These are phyloP conservation scores for Solenodon paradoxus DNA, from an alignment of 2,113 vertebrate species.

Conservation along the genomic window DNA sequence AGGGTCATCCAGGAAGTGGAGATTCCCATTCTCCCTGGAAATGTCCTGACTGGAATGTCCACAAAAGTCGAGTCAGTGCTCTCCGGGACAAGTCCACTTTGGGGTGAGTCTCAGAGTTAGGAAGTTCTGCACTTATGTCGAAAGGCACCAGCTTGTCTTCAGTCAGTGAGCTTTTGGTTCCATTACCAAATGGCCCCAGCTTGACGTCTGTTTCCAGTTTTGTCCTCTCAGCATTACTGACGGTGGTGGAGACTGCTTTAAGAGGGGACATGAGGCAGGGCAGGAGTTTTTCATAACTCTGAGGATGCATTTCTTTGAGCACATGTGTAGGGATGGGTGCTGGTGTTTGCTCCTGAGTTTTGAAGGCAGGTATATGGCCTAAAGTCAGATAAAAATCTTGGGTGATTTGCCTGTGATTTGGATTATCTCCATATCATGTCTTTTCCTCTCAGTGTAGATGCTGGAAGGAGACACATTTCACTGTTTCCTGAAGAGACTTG, in stretches of 20 bases:
- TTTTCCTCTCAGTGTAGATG: neutral
- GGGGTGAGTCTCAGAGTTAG: neutral
- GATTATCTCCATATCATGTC: neutral
- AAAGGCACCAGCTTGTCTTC: neutral
- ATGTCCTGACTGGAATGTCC: accelerated
- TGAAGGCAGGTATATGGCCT: neutral
- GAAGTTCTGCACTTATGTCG: neutral
- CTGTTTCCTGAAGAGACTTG: neutral
- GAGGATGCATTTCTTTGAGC: neutral
- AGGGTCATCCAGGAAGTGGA: neutral
- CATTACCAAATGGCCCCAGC: neutral
- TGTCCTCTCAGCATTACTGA: neutral
- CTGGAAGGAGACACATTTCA: neutral
- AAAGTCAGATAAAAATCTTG: neutral
- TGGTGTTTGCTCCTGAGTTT: neutral
- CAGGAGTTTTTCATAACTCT: no score
- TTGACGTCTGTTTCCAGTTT: neutral
- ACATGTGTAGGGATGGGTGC: neutral
- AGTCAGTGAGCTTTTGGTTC: neutral
- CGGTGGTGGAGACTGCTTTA: neutral
- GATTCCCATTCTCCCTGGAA: neutral
- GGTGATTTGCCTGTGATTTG: neutral
- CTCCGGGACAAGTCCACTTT: neutral
- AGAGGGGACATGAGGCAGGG: neutral
- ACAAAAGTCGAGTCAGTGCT: neutral